Conservation (phyloP, 2,888 invertebrate species). For the Mythimna albipuncta region DNA sequence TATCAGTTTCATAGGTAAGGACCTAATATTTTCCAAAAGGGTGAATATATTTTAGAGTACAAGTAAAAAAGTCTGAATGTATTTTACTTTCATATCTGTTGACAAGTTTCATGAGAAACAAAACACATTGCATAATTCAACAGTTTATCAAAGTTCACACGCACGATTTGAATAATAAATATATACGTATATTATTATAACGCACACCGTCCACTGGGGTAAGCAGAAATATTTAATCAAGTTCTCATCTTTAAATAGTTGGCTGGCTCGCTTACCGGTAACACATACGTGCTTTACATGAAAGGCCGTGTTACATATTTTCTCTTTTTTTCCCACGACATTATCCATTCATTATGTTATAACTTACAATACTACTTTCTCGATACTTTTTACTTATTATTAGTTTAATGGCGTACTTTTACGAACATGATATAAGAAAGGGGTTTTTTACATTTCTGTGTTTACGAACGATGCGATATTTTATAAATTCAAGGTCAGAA, state of each 20-base stretch:
- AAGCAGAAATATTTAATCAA: constrained; percentile 50
- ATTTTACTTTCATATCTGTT: background rate
- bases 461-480: no score
- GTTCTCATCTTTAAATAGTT: constrained; percentile 41
- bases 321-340: constrained; percentile 57
- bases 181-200: constrained; percentile 33
- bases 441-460: no score
- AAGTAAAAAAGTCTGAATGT: background rate
- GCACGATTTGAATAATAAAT: constrained; percentile 47
- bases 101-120: constrained; percentile 14
- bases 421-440: no score
- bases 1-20: no score
- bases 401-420: background rate
- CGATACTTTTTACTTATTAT: constrained; percentile 26
- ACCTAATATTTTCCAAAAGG: no score
- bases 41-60: background rate
- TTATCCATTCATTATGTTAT: constrained; percentile 20
- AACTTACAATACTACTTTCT: constrained; percentile 32
- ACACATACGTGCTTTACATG: constrained; percentile 56
- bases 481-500: no score
- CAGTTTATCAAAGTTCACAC: constrained; percentile 45
- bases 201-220: constrained; percentile 15
- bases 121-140: constrained; percentile 41
- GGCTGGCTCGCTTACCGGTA: constrained; percentile 52
- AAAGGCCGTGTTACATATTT: constrained; percentile 48